Base-by-base conservation (phyloP, 1,140 invertebrate genomes). In the Dinothrombium tinctorium region DNA sequence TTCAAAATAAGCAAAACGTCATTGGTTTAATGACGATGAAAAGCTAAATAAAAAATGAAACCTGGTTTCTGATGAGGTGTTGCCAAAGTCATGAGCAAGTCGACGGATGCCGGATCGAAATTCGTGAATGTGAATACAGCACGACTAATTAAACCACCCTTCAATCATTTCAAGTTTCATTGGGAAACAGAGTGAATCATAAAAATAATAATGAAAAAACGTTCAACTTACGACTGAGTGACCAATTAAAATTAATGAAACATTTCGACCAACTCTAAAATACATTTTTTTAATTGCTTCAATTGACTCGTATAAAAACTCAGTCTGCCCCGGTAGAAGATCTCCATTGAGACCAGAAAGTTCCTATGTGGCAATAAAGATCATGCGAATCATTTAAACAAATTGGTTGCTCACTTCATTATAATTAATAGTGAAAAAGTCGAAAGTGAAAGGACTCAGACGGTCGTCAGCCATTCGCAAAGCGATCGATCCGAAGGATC, bases 401-500 rank as follows among this genome's bases (percentile, higher is more conserved):
- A n/a, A n/a, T n/a, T n/a, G n/a, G n/a, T n/a, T n/a, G n/a, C n/a
- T n/a, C n/a, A n/a, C n/a, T 60, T 82, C 76, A 59, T 81, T 74
- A 40, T 73, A 71, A 56, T 79, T 74, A 25, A 80, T 67, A 22
- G 77, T 68, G 55, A 87, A 92, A 56, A 74, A 89, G 56, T 90
- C 76, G 63, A 92, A 81, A 54, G 84, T 78, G 52, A 68, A 71
- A 25, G 19, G 59, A 51, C 21, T 62, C 58, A 39, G 61, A 50
- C 43, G 63, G 58, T 51, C 69, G 62, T 43, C 54, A 20, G 72
- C 66, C 63, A 79, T 87, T 46, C 79, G 62, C 25, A 87, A 58
- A 31, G 81, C 78, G 4, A 92, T 73, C 1, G 84, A 89, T 17
- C 77, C 81, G 31, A 92, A 51, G 5, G 84, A 90, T 19, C 86